Conservation (phyloP, 2,113 vertebrate species). For the Gallinago jamesoni region DNA sequence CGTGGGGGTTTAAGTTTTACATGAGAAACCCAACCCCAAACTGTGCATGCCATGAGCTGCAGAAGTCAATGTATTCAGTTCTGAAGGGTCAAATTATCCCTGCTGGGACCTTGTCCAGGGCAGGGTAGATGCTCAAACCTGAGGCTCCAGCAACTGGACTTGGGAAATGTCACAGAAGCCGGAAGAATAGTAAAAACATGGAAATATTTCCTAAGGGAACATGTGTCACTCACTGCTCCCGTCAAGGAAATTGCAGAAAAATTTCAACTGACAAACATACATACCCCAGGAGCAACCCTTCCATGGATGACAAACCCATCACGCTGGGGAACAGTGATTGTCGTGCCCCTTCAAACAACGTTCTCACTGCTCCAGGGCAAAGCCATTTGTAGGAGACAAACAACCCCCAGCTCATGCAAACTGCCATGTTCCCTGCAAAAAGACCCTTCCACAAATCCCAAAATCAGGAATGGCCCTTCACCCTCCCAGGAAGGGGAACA, state of each 20-base stretch:
- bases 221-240: background rate
- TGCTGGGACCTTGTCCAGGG: background rate
- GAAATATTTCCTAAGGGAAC: background rate
- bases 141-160: background rate
- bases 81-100: background rate
- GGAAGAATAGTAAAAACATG: conserved; percentile 14
- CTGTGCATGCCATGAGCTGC: background rate
- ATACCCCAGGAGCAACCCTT: background rate
- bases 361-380: accelerated
- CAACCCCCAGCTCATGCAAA: background rate
- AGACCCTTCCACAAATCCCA: background rate
- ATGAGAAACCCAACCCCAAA: background rate
- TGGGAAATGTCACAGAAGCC: conserved; percentile 9
- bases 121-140: background rate
- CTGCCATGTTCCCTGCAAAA: background rate
- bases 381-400: background rate
- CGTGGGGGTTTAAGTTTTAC: background rate
- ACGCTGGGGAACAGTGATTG: background rate
- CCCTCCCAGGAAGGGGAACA: background rate
- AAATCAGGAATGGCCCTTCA: background rate
- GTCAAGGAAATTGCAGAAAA: conserved; percentile 27
- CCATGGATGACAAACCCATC: background rate
- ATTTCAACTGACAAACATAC: background rate
- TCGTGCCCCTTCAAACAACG: background rate
- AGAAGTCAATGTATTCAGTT: background rate